These are phyloP conservation scores for Silurus aristotelis DNA, from an alignment of 2,797 vertebrate genomes.

Conservation along the genomic window DNA sequence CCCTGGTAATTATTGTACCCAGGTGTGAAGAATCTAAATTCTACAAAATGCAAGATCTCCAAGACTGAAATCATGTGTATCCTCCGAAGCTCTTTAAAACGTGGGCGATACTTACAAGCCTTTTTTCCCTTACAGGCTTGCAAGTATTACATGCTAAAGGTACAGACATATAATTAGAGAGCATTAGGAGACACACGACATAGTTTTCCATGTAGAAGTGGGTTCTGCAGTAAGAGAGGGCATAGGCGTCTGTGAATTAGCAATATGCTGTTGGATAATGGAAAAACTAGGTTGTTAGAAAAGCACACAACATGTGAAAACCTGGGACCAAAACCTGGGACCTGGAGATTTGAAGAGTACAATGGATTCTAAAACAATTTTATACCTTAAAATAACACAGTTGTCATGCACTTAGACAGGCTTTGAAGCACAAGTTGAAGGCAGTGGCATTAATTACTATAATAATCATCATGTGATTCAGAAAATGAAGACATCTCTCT, in stretches of 20 bases:
- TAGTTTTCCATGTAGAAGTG: background rate
- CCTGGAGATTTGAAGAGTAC: background rate
- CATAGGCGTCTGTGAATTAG: background rate
- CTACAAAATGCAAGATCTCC: background rate
- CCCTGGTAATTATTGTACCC: background rate
- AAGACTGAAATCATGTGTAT: background rate
- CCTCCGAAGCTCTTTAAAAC: constrained; percentile 2
- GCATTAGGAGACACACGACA: constrained; percentile 11
- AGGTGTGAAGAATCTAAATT: background rate
- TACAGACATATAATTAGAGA: constrained; percentile 20
- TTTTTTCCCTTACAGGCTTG: background rate
- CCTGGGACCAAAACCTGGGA: background rate
- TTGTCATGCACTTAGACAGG: background rate
- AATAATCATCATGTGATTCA: background rate
- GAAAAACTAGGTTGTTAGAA: background rate
- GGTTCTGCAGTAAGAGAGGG: background rate
- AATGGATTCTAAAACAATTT: background rate
- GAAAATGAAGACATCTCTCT: no score
- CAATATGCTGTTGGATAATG: background rate
- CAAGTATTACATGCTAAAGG: background rate
- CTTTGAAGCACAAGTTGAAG: background rate
- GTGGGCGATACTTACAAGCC: background rate
- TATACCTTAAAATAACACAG: background rate
- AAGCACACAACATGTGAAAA: background rate
- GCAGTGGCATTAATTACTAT: background rate